Percentiles rank a stretch among this genome's conserved stretches.
Evolutionary conservation across 2,797 vertebrate species (phyloP).

Genomic region (Podarcis siculus): DNA sequence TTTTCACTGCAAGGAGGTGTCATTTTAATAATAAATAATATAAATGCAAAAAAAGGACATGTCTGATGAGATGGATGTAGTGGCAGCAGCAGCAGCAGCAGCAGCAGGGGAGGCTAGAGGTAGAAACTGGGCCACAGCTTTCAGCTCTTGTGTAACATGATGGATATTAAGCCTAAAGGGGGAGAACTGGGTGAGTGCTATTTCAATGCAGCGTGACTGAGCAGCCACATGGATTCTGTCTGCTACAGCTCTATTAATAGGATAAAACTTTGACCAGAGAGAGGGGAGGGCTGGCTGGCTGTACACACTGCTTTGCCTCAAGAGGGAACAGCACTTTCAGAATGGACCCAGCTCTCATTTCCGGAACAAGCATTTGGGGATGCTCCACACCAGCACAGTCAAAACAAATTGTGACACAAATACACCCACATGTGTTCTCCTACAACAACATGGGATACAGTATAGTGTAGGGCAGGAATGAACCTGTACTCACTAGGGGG

Average conservation of each 20-base stretch:
- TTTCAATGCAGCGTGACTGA: constrained; percentile 51
- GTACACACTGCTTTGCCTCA: not conserved
- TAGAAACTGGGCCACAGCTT: constrained; percentile 51
- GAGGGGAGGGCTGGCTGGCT: not conserved
- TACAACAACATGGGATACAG: not conserved
- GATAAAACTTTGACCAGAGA: constrained; percentile 22
- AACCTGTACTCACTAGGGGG: not conserved
- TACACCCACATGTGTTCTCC: not conserved
- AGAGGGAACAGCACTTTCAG: not conserved
- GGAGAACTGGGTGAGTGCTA: constrained; percentile 47
- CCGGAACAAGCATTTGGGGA: not conserved
- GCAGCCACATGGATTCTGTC: constrained; percentile 53
- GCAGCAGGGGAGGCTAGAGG: not conserved
- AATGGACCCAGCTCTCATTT: not conserved
- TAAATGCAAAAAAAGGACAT: constrained; percentile 6
- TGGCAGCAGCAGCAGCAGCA: no score
- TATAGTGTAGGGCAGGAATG: not conserved
- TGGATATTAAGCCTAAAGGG: constrained; percentile 51
- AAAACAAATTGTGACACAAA: not conserved
- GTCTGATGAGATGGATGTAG: not conserved
- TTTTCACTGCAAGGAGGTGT: accelerated
- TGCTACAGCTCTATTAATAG: constrained; percentile 57
- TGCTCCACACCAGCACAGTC: not conserved
- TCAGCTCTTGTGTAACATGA: constrained; percentile 46
- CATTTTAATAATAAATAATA: not conserved